Conservation (phyloP, 2,888 invertebrate species). For the Ophion slaviceki region DNA sequence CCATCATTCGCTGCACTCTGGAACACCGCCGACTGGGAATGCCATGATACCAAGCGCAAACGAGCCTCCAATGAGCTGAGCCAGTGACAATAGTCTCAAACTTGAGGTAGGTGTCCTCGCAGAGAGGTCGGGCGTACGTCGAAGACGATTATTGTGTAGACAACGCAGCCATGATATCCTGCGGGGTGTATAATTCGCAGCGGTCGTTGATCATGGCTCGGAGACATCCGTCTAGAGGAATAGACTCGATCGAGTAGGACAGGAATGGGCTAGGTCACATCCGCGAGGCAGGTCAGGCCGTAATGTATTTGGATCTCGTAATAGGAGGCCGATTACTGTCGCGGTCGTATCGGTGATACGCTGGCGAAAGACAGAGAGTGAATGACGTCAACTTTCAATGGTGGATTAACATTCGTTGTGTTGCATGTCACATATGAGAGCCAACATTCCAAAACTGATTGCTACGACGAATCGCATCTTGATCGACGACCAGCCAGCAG, state of each 20-base stretch:
- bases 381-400: conserved; percentile 13
- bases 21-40: background rate
- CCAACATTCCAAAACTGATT: no score
- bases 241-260: conserved; percentile 7
- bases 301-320: conserved; percentile 31
- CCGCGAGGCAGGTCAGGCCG: conserved; percentile 34
- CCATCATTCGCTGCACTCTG: background rate
- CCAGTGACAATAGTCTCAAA: background rate
- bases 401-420: background rate
- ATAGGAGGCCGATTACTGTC: conserved; percentile 7
- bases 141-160: background rate
- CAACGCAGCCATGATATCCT: background rate
- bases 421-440: no score
- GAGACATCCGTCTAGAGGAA: background rate
- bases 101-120: background rate
- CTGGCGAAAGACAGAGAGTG: background rate
- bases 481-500: no score
- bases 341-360: background rate
- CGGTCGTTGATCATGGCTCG: background rate
- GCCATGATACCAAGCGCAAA: background rate
- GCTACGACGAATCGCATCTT: no score
- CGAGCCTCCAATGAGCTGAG: background rate
- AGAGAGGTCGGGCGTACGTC: background rate
- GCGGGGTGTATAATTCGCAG: conserved; percentile 11
- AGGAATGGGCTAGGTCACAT: conserved; percentile 29